These are phyloP conservation scores for Microcebus lehilahytsara DNA, from an alignment of 2,113 vertebrate genomes.

Conservation along the genomic window DNA sequence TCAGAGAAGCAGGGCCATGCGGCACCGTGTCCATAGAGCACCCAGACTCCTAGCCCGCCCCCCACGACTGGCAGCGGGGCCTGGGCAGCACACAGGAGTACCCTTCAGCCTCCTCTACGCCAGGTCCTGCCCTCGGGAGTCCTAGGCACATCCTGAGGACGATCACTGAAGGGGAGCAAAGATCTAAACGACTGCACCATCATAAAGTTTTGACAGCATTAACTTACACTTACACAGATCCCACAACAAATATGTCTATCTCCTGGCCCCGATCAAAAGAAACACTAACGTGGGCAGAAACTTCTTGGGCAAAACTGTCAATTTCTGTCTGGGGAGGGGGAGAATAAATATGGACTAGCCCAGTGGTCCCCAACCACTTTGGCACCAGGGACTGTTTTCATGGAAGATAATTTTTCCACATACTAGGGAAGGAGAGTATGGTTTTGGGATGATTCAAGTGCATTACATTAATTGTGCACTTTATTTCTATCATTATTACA, in stretches of 20 bases:
- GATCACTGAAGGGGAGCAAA: rapidly evolving
- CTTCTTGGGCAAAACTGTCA: neutral
- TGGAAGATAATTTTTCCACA: too few relatives aligned
- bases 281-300: neutral
- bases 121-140: rapidly evolving
- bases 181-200: too few relatives aligned
- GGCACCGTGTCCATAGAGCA: neutral
- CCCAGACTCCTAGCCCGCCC: neutral
- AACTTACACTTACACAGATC: neutral
- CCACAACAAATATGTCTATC: rapidly evolving
- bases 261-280: too few relatives aligned
- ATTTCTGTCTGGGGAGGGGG: neutral
- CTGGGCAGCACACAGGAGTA: neutral
- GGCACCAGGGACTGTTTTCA: too few relatives aligned
- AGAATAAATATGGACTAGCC: neutral
- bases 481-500: too few relatives aligned
- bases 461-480: too few relatives aligned
- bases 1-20: rapidly evolving
- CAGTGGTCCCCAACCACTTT: too few relatives aligned
- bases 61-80: rapidly evolving
- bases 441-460: too few relatives aligned
- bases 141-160: rapidly evolving
- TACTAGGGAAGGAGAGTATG: too few relatives aligned
- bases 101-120: rapidly evolving
- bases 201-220: rapidly evolving